A percentile compares a stretch with the other conserved stretches of the same genome.
Evolutionary conservation across 2,888 invertebrate genomes (phyloP).

Genomic region (Nowickia ferox): DNA sequence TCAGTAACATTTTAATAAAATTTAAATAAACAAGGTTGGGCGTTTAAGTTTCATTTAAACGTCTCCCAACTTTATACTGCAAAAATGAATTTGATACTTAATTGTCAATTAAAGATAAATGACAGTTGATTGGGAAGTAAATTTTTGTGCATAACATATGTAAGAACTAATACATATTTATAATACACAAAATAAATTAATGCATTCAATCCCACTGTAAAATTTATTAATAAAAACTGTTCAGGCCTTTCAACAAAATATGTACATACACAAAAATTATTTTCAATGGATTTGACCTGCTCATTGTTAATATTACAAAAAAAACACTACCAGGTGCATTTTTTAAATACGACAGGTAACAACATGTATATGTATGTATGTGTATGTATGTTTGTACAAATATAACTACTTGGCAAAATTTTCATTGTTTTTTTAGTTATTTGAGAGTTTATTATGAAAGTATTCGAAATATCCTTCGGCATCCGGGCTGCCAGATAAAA

Average conservation of each 20-base stretch:
- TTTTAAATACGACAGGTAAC: conserved; percentile 51
- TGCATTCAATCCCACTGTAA: background rate
- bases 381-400: background rate
- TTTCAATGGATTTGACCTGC: conserved; percentile 43
- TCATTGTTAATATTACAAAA: conserved; percentile 7
- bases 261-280: background rate
- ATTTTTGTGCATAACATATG: no score
- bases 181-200: background rate
- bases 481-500: no score
- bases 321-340: conserved; percentile 60
- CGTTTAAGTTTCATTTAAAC: no score
- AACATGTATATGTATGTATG: background rate
- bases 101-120: no score
- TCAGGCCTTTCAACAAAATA: background rate
- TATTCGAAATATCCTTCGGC: background rate
- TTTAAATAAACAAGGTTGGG: no score
- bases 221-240: background rate
- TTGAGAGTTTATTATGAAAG: background rate
- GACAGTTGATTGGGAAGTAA: no score
- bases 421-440: background rate
- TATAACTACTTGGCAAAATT: background rate
- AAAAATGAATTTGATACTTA: no score
- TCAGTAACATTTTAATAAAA: no score
- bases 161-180: background rate
- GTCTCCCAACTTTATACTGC: no score